A percentile compares a stretch with the other conserved stretches of the same genome.
These are phyloP conservation scores for Dynastes tityus DNA, from an alignment of 2,888 invertebrate species.

Conservation along the genomic window DNA sequence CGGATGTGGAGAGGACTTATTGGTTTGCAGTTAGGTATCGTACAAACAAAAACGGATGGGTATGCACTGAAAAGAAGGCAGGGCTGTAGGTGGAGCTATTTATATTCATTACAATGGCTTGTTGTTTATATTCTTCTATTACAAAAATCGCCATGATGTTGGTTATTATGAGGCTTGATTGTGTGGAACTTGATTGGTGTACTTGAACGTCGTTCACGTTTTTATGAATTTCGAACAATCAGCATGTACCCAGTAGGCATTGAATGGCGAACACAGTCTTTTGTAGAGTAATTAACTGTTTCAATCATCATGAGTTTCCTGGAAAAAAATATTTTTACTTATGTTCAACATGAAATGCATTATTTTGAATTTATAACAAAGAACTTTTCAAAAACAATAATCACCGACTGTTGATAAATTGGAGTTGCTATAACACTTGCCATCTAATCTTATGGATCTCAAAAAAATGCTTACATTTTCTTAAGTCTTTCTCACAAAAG, in stretches of 20 bases:
- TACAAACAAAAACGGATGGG: conserved; percentile 16
- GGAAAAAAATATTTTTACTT: not conserved
- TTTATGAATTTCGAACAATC: not conserved
- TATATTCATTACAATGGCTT: conserved; percentile 27
- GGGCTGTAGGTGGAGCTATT: conserved; percentile 34
- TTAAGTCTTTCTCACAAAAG: too few relatives aligned
- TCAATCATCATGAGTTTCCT: not conserved
- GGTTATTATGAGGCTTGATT: conserved; percentile 10
- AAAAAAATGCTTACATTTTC: too few relatives aligned
- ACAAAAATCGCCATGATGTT: conserved; percentile 24
- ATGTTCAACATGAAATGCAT: not conserved
- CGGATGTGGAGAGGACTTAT: conserved; percentile 25
- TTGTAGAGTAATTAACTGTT: not conserved
- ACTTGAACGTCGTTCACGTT: not conserved
- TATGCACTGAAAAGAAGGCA: conserved; percentile 22
- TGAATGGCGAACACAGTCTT: not conserved
- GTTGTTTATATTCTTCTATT: conserved; percentile 13
- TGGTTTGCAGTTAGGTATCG: conserved; percentile 24
- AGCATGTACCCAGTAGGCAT: too few relatives aligned
- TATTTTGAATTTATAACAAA: too few relatives aligned
- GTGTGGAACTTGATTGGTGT: conserved; percentile 11
- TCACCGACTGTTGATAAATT: too few relatives aligned
- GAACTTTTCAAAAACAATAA: too few relatives aligned
- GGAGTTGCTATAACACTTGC: too few relatives aligned
- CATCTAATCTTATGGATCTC: too few relatives aligned